Conservation (phyloP, 2,113 vertebrate species). For the Pholis gunnellus region DNA sequence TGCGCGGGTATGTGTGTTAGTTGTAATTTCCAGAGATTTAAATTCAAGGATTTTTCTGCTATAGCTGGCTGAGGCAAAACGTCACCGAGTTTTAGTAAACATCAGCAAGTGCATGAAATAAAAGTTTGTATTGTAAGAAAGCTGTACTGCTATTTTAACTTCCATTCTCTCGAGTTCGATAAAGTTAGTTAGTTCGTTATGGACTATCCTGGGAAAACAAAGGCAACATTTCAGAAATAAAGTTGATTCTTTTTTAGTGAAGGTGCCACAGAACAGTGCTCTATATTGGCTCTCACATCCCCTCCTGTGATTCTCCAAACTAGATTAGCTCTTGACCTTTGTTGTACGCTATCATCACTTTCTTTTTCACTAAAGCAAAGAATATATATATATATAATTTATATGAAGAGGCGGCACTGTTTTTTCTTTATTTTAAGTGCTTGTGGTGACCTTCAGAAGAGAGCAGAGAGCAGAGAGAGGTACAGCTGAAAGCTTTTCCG, state of each 20-base stretch:
- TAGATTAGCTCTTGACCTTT: background rate
- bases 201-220: background rate
- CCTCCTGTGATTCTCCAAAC: background rate
- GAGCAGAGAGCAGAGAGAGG: slow-evolving; percentile 17
- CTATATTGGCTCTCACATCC: background rate
- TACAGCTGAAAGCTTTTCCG: slow-evolving; percentile 70
- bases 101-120: background rate
- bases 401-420: background rate
- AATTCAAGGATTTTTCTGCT: background rate
- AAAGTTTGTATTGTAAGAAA: background rate
- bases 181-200: too few species aligned
- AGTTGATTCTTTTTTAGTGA: background rate
- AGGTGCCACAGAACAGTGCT: background rate
- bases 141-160: background rate
- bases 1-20: slow-evolving; percentile 3
- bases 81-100: background rate
- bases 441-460: slow-evolving; percentile 46
- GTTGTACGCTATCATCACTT: background rate
- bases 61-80: background rate
- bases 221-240: background rate
- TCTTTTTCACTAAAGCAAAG: background rate
- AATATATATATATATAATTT: too few species aligned
- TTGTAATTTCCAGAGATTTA: background rate
- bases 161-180: background rate
- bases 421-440: background rate